phyloP scores from a whole-genome alignment of 1,140 invertebrate genomes.

The Melanaphis sacchari region DNA sequence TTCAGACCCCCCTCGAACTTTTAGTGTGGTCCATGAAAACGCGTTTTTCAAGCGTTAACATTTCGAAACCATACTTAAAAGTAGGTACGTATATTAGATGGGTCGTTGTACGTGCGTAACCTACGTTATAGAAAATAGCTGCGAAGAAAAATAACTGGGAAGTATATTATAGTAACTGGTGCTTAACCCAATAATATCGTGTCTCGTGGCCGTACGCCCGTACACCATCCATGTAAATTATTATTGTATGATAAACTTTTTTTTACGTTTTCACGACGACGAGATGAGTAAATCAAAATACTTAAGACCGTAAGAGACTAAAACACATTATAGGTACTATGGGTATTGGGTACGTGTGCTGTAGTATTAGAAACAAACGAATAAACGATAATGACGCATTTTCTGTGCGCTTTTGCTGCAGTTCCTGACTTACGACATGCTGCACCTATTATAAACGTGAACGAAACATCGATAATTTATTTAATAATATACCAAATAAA shows the following conservation, averaged over 20 bases:
- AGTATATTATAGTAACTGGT: not conserved
- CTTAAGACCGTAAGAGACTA: not conserved
- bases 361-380: not conserved
- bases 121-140: no score
- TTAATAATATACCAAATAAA: not conserved
- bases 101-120: no score
- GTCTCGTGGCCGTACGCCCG: no score
- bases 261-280: not conserved
- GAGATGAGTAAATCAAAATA: not conserved
- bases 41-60: not conserved
- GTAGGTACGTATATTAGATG: not conserved
- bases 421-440: not conserved
- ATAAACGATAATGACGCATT: not conserved
- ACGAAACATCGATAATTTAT: not conserved
- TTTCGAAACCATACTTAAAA: not conserved
- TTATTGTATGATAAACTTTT: not conserved
- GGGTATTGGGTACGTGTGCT: no score
- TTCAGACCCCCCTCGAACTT: constrained; percentile 1
- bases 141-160: not conserved
- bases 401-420: not conserved
- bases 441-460: not conserved
- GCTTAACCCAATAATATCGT: not conserved
- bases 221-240: not conserved
- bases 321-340: no score
- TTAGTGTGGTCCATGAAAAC: not conserved